A percentile compares a stretch with the other conserved stretches of the same genome.
phyloP scores from a whole-genome alignment of 2,797 vertebrate species.

The Darevskia nairensis region DNA sequence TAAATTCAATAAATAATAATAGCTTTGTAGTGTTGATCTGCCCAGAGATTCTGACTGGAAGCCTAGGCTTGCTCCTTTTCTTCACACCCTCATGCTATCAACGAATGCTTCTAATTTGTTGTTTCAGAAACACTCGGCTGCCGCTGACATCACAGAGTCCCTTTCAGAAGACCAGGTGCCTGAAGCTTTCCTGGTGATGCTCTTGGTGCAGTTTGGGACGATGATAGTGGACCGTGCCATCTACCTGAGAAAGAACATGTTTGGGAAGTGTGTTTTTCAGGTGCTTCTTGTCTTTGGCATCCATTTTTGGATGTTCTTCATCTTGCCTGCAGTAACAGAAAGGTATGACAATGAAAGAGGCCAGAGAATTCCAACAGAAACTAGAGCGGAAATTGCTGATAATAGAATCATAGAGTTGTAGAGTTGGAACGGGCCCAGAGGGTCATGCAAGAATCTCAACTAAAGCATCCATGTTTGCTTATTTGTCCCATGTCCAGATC shows the following conservation, averaged over 20 bases:
- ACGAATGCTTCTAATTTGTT: background rate
- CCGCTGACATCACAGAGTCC: conserved; percentile 80
- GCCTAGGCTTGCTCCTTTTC: background rate
- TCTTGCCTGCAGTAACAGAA: conserved; percentile 83
- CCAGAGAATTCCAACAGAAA: too few species aligned
- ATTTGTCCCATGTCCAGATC: too few species aligned
- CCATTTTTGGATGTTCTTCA: conserved; percentile 88
- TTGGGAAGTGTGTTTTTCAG: conserved; percentile 85
- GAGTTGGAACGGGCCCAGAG: too few species aligned
- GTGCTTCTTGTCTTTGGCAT: conserved; percentile 84
- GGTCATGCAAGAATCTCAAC: too few species aligned
- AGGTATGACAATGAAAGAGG: conserved; percentile 68
- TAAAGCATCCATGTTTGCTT: too few species aligned
- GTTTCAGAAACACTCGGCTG: conserved; percentile 80
- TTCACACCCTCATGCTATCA: background rate
- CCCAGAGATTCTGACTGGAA: background rate
- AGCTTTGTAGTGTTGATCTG: background rate
- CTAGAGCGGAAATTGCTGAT: too few species aligned
- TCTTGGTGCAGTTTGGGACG: conserved; percentile 84
- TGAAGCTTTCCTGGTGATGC: conserved; percentile 83
- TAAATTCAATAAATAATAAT: too few species aligned
- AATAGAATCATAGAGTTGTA: too few species aligned
- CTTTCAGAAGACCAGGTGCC: conserved; percentile 86
- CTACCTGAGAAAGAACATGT: conserved; percentile 83
- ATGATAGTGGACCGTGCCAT: conserved; percentile 85